Evolutionary conservation across 2,888 invertebrate species (phyloP).

Genomic region (Crioceris asparagi): DNA sequence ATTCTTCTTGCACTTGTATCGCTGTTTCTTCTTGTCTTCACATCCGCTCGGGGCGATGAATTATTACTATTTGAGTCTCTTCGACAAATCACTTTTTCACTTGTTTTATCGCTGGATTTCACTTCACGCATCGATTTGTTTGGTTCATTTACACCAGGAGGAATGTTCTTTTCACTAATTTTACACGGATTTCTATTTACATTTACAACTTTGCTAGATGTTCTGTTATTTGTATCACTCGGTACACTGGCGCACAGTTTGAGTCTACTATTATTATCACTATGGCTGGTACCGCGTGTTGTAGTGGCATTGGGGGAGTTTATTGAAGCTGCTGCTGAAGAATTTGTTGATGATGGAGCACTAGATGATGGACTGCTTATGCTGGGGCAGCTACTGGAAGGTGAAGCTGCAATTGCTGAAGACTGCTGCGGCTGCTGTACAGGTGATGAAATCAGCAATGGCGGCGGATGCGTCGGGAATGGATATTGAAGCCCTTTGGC

Average conservation of each 20-base stretch:
- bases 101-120: slow-evolving; percentile 26
- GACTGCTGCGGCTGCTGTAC: slow-evolving; percentile 13
- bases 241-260: slow-evolving; percentile 30
- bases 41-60: slow-evolving; percentile 26
- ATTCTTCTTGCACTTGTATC: slow-evolving; percentile 27
- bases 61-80: slow-evolving; percentile 23
- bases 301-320: no score
- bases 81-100: slow-evolving; percentile 26
- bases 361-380: slow-evolving; percentile 26
- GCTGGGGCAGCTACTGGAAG: slow-evolving; percentile 25
- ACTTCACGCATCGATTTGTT: slow-evolving; percentile 21
- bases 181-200: slow-evolving; percentile 31
- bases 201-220: slow-evolving; percentile 35
- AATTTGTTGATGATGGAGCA: slow-evolving; percentile 11
- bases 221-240: slow-evolving; percentile 33
- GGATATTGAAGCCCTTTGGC: slow-evolving; percentile 61
- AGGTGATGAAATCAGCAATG: slow-evolving; percentile 27
- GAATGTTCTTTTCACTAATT: slow-evolving; percentile 25
- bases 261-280: slow-evolving; percentile 35
- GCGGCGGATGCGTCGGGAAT: slow-evolving; percentile 66
- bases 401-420: background rate
- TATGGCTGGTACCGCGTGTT: slow-evolving; percentile 26
- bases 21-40: slow-evolving; percentile 30
- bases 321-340: slow-evolving; percentile 16
- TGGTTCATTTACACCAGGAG: slow-evolving; percentile 19